These are phyloP conservation scores for Lasioglossum pauxillum DNA, from an alignment of 2,888 invertebrate genomes.

Conservation along the genomic window DNA sequence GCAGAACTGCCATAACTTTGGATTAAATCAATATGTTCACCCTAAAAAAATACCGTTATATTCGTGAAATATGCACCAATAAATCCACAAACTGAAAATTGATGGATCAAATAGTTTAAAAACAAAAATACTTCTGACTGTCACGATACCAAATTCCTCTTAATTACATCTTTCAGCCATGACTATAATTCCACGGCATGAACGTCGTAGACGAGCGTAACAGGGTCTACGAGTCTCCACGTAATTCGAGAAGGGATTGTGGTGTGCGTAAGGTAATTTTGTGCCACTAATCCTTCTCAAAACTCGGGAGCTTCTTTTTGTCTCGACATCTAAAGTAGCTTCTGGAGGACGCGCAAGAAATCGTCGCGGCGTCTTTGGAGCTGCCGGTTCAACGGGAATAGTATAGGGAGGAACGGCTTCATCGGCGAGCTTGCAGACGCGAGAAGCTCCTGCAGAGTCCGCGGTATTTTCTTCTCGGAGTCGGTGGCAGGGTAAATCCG, in stretches of 20 bases:
- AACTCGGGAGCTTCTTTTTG: background rate
- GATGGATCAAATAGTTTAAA: background rate
- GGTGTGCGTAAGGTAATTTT: background rate
- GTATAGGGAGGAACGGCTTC: background rate
- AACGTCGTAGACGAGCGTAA: background rate
- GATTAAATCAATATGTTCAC: background rate
- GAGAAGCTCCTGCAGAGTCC: background rate
- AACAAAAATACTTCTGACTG: background rate
- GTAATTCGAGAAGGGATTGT: background rate
- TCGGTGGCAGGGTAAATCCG: conserved; percentile 4
- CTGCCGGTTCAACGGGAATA: background rate
- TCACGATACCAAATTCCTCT: background rate
- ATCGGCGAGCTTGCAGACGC: background rate
- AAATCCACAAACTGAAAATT: background rate
- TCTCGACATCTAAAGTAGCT: background rate
- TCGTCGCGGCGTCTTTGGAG: background rate
- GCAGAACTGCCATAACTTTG: background rate
- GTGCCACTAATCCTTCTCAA: background rate
- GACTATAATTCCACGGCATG: background rate
- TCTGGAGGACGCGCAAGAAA: background rate
- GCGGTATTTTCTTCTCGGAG: conserved; percentile 15
- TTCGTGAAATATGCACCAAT: background rate
- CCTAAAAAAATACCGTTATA: background rate
- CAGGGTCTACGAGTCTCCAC: background rate
- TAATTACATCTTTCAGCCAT: background rate